Conservation (phyloP, 2,888 invertebrate genomes). For the Agonum fuliginosum region DNA sequence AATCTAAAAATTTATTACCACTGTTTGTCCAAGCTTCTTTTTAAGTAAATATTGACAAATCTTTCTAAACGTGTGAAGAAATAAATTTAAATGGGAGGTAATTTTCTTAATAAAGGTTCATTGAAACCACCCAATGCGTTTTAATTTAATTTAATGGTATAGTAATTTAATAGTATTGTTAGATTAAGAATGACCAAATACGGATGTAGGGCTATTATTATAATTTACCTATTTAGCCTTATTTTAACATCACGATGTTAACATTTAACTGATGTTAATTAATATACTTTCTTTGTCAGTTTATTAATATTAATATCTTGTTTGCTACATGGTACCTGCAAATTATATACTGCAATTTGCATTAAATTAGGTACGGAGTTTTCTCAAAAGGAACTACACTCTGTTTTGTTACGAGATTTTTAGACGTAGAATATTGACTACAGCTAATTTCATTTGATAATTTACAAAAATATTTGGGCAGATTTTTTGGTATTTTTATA, state of each 20-base stretch:
- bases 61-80: not conserved
- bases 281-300: not conserved
- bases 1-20: too few relatives aligned
- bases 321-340: not conserved
- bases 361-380: too few relatives aligned
- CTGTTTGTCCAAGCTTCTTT: too few relatives aligned
- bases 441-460: too few relatives aligned
- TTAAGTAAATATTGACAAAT: not conserved
- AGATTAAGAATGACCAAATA: not conserved
- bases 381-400: too few relatives aligned
- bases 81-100: not conserved
- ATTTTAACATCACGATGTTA: not conserved
- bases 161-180: too few relatives aligned
- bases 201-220: not conserved
- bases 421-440: too few relatives aligned
- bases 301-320: not conserved
- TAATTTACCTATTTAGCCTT: not conserved
- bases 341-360: not conserved
- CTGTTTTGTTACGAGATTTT: too few relatives aligned
- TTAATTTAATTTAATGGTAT: not conserved
- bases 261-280: not conserved
- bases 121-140: not conserved
- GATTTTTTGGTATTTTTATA: too few relatives aligned
- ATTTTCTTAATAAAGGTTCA: not conserved
- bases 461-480: too few relatives aligned